phyloP scores from a whole-genome alignment of 2,113 vertebrate genomes.

The Catharus bicknelli region DNA sequence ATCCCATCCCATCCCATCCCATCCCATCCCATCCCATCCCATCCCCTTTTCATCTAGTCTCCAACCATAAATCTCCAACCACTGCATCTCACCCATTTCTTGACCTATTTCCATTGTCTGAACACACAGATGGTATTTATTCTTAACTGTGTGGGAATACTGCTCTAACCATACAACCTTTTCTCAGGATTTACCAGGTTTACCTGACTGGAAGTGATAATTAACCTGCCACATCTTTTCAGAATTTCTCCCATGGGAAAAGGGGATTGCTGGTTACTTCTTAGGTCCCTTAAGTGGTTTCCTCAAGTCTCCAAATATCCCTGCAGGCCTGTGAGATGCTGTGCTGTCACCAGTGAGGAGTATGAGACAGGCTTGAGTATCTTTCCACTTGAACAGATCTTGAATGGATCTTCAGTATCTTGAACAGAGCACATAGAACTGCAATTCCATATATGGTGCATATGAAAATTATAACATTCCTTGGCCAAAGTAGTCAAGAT shows the following conservation, averaged over 20 bases:
- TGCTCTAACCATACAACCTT: neutral
- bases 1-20: too few relatives aligned
- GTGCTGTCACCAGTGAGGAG: neutral
- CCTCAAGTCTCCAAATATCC: neutral
- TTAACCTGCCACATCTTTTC: neutral
- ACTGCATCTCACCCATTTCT: neutral
- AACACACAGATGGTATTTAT: neutral
- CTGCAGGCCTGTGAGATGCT: rapidly evolving
- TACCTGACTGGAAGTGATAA: neutral
- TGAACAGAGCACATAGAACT: neutral
- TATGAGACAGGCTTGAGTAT: neutral
- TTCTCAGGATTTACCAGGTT: neutral
- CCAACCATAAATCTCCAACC: neutral
- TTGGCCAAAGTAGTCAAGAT: neutral
- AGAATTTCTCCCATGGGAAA: neutral
- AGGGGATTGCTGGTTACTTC: neutral
- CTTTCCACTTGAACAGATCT: neutral
- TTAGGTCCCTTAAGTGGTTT: neutral
- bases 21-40: too few relatives aligned
- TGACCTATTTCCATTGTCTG: neutral
- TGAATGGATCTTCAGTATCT: neutral
- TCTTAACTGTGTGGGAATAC: neutral
- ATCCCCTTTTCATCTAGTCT: neutral
- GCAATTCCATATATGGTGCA: neutral
- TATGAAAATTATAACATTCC: neutral